phyloP scores from a whole-genome alignment of 2,797 vertebrate genomes.

The Philypnodon macrostomus region DNA sequence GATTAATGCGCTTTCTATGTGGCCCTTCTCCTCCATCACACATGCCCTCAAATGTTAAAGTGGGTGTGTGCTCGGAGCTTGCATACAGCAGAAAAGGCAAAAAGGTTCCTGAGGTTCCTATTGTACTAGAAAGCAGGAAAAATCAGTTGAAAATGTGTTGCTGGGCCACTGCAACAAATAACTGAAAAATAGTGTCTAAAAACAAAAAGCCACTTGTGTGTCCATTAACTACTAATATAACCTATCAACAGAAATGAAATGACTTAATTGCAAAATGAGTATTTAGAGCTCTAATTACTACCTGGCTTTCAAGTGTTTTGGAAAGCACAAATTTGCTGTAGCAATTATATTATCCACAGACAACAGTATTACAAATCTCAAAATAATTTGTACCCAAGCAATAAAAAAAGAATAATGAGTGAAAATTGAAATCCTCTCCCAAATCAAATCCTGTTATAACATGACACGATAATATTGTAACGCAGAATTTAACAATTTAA shows the following conservation, averaged over 20 bases:
- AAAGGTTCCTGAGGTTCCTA: too few relatives aligned
- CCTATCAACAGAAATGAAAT: slow-evolving; percentile 14
- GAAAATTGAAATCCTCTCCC: slow-evolving; percentile 10
- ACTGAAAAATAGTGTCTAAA: not conserved
- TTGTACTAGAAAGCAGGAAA: too few relatives aligned
- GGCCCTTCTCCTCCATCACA: slow-evolving; percentile 50
- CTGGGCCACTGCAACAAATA: slow-evolving; percentile 29
- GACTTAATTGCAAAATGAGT: slow-evolving; percentile 13
- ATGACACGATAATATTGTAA: slow-evolving; percentile 12
- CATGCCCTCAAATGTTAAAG: slow-evolving; percentile 27
- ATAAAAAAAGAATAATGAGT: slow-evolving; percentile 1
- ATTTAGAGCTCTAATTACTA: slow-evolving; percentile 22
- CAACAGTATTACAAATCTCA: slow-evolving; percentile 16
- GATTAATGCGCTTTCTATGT: slow-evolving; percentile 73
- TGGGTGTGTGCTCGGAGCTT: slow-evolving; percentile 16
- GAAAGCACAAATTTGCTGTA: slow-evolving; percentile 15
- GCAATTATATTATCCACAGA: slow-evolving; percentile 30
- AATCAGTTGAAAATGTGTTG: slow-evolving; percentile 18
- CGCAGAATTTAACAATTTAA: slow-evolving; percentile 9
- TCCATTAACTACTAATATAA: slow-evolving; percentile 12
- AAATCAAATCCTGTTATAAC: slow-evolving; percentile 29
- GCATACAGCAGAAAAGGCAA: too few relatives aligned
- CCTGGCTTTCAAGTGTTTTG: slow-evolving; percentile 13
- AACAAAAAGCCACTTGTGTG: not conserved
- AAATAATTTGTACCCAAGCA: slow-evolving; percentile 4